phyloP scores from a whole-genome alignment of 2,113 vertebrate species.

The Sprattus sprattus region DNA sequence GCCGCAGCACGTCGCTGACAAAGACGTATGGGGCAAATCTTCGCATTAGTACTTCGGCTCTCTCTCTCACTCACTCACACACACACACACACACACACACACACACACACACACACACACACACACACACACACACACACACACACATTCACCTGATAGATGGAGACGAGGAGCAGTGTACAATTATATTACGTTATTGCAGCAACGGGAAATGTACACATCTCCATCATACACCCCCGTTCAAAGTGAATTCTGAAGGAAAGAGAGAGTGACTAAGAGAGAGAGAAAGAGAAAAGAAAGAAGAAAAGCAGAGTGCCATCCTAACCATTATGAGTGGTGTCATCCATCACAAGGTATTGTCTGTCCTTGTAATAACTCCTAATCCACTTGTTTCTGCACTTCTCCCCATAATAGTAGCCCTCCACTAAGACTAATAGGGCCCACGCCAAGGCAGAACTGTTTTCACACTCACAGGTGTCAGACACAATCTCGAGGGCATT shows the following conservation, averaged over 20 bases:
- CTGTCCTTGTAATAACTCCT: slow-evolving; percentile 41
- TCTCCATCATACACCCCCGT: slow-evolving; percentile 16
- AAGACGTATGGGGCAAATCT: not conserved
- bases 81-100: no score
- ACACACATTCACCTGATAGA: not conserved
- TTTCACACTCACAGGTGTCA: slow-evolving; percentile 31
- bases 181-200: slow-evolving; percentile 35
- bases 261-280: not conserved
- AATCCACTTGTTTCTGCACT: slow-evolving; percentile 52
- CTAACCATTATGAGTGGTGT: slow-evolving; percentile 40
- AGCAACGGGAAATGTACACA: not conserved
- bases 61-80: no score
- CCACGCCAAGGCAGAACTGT: slow-evolving; percentile 16
- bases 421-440: slow-evolving; percentile 36
- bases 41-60: not conserved
- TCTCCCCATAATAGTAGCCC: slow-evolving; percentile 26
- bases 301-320: not conserved
- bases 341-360: slow-evolving; percentile 53
- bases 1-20: not conserved
- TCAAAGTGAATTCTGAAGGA: not conserved
- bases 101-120: no score
- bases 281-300: not conserved
- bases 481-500: slow-evolving; percentile 7
- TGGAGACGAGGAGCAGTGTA: not conserved
- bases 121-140: no score